These are phyloP conservation scores for Tetranychus piercei DNA, from an alignment of 2,888 invertebrate species.

Conservation along the genomic window DNA sequence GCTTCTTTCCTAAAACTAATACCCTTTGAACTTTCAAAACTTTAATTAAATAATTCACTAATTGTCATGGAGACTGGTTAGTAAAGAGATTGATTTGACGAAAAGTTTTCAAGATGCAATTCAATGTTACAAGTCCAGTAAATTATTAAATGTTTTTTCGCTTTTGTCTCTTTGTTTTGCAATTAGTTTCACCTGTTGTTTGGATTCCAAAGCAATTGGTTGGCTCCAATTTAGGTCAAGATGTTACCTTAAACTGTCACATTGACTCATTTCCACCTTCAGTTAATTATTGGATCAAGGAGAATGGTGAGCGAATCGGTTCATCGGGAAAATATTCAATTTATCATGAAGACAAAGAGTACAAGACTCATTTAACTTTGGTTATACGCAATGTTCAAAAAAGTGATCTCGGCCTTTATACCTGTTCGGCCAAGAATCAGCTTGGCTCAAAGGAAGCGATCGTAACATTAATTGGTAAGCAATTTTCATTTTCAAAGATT, in stretches of 20 bases:
- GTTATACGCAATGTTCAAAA: conserved; percentile 22
- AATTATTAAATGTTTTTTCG: neutral
- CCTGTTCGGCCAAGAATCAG: conserved; percentile 21
- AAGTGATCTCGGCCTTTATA: conserved; percentile 19
- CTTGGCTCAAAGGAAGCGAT: conserved; percentile 17
- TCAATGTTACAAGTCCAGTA: neutral
- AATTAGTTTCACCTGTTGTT: conserved; percentile 25
- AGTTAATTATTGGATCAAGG: conserved; percentile 25
- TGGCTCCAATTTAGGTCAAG: conserved; percentile 22
- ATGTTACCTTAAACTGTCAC: conserved; percentile 26
- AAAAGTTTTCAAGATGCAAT: neutral
- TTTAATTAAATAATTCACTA: too few relatives aligned
- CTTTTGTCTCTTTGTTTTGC: too few relatives aligned
- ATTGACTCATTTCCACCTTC: conserved; percentile 26
- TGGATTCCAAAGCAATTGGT: conserved; percentile 26
- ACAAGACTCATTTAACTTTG: conserved; percentile 26
- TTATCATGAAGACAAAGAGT: conserved; percentile 23
- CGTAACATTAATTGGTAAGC: neutral
- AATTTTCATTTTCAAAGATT: neutral
- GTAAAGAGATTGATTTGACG: too few relatives aligned
- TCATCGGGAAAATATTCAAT: conserved; percentile 24
- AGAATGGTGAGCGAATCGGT: conserved; percentile 19
- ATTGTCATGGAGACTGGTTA: too few relatives aligned
- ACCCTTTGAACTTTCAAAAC: too few relatives aligned
- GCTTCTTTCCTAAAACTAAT: too few relatives aligned